Percentiles rank a stretch among this genome's conserved stretches.
These are phyloP conservation scores for Neogale vison DNA, from an alignment of 2,113 vertebrate species.

Conservation along the genomic window DNA sequence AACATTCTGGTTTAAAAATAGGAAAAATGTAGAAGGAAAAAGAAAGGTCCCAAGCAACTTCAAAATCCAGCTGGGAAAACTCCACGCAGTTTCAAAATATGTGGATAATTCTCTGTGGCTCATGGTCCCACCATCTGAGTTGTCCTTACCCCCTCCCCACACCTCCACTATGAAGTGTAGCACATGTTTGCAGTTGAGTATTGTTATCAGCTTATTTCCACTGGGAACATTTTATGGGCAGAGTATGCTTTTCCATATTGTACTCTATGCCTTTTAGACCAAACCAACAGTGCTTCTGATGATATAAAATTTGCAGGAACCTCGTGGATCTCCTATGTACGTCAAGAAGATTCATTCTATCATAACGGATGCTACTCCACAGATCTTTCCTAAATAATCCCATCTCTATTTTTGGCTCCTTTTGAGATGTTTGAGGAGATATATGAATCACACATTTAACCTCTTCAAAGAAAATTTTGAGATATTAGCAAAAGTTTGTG, in stretches of 20 bases:
- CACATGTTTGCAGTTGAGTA: not conserved
- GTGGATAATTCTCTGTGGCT: not conserved
- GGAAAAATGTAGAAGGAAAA: not conserved
- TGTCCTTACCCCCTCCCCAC: accelerated
- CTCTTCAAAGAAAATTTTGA: not conserved
- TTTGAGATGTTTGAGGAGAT: not conserved
- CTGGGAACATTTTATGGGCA: not conserved
- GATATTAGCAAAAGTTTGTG: not conserved
- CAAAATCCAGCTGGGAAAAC: not conserved
- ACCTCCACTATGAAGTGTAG: not conserved
- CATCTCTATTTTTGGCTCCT: not conserved
- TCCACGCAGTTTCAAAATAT: not conserved
- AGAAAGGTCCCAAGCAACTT: not conserved
- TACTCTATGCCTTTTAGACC: not conserved
- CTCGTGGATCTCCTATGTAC: not conserved
- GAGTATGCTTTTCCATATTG: not conserved
- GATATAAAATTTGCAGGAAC: not conserved
- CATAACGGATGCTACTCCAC: not conserved
- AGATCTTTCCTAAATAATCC: not conserved
- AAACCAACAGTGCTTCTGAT: not conserved
- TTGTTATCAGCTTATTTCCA: not conserved
- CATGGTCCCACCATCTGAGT: not conserved
- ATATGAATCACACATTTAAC: not conserved
- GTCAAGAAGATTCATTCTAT: not conserved
- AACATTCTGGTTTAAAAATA: not conserved